Percentiles rank a stretch among this genome's conserved stretches.
Evolutionary conservation across 2,888 invertebrate species (phyloP).

Genomic region (Agrenia bidenticulata): DNA sequence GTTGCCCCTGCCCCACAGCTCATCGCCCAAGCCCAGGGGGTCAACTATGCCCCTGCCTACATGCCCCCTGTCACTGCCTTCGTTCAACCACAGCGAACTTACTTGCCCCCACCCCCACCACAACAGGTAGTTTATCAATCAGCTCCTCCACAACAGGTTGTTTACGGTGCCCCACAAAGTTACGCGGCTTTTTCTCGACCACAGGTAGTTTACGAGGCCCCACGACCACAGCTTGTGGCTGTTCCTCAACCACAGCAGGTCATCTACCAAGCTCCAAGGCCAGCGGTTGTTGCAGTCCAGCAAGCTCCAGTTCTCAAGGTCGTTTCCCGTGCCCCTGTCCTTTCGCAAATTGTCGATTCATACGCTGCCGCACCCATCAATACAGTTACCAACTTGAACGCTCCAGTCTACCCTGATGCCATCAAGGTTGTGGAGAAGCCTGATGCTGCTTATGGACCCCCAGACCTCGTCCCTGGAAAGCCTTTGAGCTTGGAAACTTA

Average conservation of each 20-base stretch:
- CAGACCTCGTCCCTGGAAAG: conserved; percentile 4
- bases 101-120: conserved; percentile 22
- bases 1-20: conserved; percentile 25
- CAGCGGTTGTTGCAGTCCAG: background rate
- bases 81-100: conserved; percentile 11
- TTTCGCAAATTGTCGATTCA: conserved; percentile 32
- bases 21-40: conserved; percentile 20
- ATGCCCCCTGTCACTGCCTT: conserved; percentile 27
- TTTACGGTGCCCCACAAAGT: background rate
- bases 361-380: conserved; percentile 37
- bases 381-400: conserved; percentile 34
- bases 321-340: background rate
- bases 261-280: conserved; percentile 14
- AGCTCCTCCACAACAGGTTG: conserved; percentile 10
- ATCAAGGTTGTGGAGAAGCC: conserved; percentile 27
- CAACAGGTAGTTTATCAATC: conserved; percentile 5
- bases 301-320: conserved; percentile 18
- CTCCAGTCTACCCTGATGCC: conserved; percentile 33
- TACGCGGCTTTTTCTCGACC: background rate
- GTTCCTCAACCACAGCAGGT: conserved; percentile 11
- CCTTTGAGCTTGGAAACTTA: conserved; percentile 7
- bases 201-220: conserved; percentile 5
- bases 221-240: conserved; percentile 11
- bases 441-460: conserved; percentile 31
- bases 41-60: conserved; percentile 39